Evolutionary conservation across 1,140 invertebrate species (phyloP).

Genomic region (Archivesica marissinica): DNA sequence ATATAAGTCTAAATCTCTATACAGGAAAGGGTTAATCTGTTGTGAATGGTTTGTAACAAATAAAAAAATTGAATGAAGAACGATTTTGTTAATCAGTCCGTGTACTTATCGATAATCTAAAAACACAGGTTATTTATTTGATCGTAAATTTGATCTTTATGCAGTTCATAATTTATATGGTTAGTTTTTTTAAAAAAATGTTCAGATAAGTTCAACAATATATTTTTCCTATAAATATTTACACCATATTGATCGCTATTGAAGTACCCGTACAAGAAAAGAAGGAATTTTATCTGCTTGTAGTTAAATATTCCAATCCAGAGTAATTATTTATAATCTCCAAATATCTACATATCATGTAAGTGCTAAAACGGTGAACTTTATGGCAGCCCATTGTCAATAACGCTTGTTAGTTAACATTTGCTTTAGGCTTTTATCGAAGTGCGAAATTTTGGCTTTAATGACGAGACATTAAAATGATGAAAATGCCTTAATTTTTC

Average conservation of each 20-base stretch:
- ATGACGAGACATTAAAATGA: neutral
- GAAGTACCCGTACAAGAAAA: neutral
- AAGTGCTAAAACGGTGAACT: neutral
- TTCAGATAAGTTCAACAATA: constrained; percentile 24
- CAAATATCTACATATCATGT: constrained; percentile 3
- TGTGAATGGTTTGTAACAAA: no score
- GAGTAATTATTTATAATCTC: constrained; percentile 33
- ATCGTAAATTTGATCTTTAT: neutral
- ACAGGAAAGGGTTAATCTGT: no score
- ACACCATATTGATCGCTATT: neutral
- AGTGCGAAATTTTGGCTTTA: neutral
- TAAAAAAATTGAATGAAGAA: no score
- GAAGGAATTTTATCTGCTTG: constrained; percentile 32
- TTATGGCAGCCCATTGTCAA: neutral
- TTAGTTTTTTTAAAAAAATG: no score
- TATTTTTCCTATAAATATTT: constrained; percentile 21
- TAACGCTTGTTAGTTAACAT: constrained; percentile 13
- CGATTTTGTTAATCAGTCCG: no score
- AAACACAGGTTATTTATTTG: constrained; percentile 2
- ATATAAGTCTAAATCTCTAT: no score
- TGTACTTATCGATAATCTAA: neutral
- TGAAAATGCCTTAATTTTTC: neutral
- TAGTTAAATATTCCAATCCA: neutral
- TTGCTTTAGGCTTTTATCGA: neutral
- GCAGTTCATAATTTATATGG: no score